phyloP scores from a whole-genome alignment of 2,113 vertebrate species.

The Okapia johnstoni region DNA sequence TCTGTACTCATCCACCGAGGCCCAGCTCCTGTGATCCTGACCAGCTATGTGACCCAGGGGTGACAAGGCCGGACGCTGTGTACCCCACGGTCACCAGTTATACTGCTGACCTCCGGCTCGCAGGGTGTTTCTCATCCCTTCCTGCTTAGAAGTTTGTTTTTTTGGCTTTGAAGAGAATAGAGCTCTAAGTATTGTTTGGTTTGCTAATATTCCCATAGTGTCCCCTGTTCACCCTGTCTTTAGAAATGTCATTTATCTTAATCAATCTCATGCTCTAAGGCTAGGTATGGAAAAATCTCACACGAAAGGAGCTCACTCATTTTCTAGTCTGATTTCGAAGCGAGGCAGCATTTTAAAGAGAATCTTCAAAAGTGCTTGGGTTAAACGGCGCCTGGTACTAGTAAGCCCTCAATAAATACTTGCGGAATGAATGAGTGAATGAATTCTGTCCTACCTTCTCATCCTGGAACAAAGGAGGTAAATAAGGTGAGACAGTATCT shows the following conservation, averaged over 20 bases:
- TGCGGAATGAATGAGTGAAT: constrained; percentile 9
- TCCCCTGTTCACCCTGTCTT: neutral
- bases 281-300: neutral
- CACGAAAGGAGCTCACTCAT: neutral
- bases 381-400: neutral
- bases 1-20: neutral
- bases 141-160: neutral
- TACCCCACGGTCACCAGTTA: neutral
- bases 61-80: accelerated
- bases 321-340: neutral
- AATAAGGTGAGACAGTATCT: constrained; percentile 46
- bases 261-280: neutral
- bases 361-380: neutral
- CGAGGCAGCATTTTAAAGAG: neutral
- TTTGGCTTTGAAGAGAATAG: neutral
- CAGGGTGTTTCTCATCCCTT: accelerated
- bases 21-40: neutral
- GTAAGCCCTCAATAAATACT: constrained; percentile 16
- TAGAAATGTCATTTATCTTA: constrained; percentile 6
- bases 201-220: neutral
- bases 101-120: accelerated
- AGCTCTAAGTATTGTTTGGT: neutral
- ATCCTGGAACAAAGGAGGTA: constrained; percentile 58
- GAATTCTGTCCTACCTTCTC: constrained; percentile 31
- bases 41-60: neutral